Evolutionary conservation across 2,797 vertebrate species (phyloP).

Genomic region (Bucorvus abyssinicus): DNA sequence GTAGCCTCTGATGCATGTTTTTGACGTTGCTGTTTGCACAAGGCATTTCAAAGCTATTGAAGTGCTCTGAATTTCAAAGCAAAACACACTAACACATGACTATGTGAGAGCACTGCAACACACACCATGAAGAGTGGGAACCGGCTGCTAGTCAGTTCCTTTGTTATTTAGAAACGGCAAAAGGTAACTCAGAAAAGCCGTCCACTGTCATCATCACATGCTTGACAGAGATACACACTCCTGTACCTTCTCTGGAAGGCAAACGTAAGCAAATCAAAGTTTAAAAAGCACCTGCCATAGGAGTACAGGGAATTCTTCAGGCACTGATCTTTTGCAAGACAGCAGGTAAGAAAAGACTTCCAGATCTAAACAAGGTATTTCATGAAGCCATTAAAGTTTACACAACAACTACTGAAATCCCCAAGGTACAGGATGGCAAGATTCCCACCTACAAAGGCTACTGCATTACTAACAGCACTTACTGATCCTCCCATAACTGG

Average conservation of each 20-base stretch:
- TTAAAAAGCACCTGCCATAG: neutral
- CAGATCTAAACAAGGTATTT: neutral
- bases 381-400: neutral
- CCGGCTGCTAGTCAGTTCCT: neutral
- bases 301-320: neutral
- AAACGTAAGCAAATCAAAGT: neutral
- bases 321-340: neutral
- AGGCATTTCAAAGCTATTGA: neutral
- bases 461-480: neutral
- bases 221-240: neutral
- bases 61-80: neutral
- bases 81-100: neutral
- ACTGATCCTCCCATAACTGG: neutral
- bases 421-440: neutral
- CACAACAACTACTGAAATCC: neutral
- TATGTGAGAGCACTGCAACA: neutral
- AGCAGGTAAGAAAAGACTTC: neutral
- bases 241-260: neutral
- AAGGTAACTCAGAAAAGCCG: neutral
- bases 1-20: neutral
- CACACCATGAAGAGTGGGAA: neutral
- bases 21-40: neutral
- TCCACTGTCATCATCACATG: neutral
- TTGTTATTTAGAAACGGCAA: neutral
- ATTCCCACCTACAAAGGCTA: neutral